Evolutionary conservation across 2,888 invertebrate species (phyloP).

Genomic region (Scaptomyza parva): DNA sequence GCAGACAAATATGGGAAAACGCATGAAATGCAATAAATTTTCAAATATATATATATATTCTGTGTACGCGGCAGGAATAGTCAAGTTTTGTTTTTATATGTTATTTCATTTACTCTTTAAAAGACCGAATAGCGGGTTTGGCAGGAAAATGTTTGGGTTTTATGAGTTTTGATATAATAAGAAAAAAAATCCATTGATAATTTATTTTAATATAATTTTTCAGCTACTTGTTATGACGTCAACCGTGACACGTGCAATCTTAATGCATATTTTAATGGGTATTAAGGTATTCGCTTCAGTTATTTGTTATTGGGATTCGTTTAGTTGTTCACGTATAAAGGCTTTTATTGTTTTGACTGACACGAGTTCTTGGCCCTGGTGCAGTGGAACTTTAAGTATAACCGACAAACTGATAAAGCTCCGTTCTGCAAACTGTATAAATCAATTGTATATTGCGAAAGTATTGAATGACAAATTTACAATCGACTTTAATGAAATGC

Average conservation of each 20-base stretch:
- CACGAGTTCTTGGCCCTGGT: slow-evolving; percentile 28
- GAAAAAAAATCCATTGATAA: too few relatives aligned
- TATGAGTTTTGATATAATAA: not conserved
- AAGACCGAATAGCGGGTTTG: not conserved
- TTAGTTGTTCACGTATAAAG: slow-evolving; percentile 7
- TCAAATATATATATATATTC: slow-evolving; percentile 72
- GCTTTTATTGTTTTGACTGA: slow-evolving; percentile 37
- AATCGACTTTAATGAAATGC: slow-evolving; percentile 29
- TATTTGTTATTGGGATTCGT: not conserved
- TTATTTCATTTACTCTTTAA: slow-evolving; percentile 14
- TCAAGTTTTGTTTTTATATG: slow-evolving; percentile 11
- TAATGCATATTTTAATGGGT: slow-evolving; percentile 1
- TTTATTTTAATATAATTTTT: not conserved
- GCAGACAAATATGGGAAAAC: slow-evolving; percentile 74
- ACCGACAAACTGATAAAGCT: slow-evolving; percentile 34
- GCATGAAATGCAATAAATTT: slow-evolving; percentile 79
- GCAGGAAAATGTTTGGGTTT: not conserved
- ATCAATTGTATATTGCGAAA: slow-evolving; percentile 60
- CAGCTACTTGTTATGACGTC: not conserved
- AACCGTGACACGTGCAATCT: not conserved
- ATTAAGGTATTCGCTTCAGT: not conserved
- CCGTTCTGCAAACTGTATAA: slow-evolving; percentile 53
- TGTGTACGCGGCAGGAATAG: slow-evolving; percentile 46
- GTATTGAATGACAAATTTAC: slow-evolving; percentile 56
- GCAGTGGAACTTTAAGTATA: slow-evolving; percentile 39